phyloP scores from a whole-genome alignment of 2,113 vertebrate genomes.

The Neogale vison region DNA sequence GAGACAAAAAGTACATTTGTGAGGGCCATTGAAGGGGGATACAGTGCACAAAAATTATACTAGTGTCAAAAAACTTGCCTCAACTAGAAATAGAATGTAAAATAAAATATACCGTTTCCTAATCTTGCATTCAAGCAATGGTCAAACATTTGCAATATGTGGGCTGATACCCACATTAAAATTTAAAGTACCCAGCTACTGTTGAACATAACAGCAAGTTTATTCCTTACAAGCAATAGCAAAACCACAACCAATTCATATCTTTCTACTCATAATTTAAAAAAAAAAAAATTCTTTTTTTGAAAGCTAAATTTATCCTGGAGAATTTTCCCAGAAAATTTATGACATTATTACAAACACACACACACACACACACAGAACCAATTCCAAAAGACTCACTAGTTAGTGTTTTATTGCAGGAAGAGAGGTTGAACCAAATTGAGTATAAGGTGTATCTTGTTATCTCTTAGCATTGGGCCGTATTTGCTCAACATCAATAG shows the following conservation, averaged over 20 bases:
- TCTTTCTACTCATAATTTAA: neutral
- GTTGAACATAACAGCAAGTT: neutral
- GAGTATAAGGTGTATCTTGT: neutral
- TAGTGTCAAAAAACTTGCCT: neutral
- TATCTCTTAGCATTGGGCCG: neutral
- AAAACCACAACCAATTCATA: neutral
- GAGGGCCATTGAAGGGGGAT: neutral
- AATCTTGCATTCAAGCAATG: neutral
- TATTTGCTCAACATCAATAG: neutral
- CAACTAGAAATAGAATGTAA: neutral
- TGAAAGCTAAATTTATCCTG: neutral
- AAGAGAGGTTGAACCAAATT: slow-evolving; percentile 4
- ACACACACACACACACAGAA: neutral
- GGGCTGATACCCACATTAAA: neutral
- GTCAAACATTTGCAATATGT: slow-evolving; percentile 13
- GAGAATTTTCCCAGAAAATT: neutral
- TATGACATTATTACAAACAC: neutral
- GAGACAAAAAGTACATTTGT: neutral
- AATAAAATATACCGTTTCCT: neutral
- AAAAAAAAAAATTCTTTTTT: neutral
- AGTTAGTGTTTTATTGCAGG: slow-evolving; percentile 17
- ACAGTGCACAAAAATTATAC: neutral
- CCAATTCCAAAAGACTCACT: neutral
- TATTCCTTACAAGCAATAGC: neutral
- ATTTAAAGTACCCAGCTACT: neutral